Evolutionary conservation across 2,113 vertebrate genomes (phyloP), one percentile per base, ranked within the genome.

Genomic region (Gymnobelideus leadbeateri): DNA sequence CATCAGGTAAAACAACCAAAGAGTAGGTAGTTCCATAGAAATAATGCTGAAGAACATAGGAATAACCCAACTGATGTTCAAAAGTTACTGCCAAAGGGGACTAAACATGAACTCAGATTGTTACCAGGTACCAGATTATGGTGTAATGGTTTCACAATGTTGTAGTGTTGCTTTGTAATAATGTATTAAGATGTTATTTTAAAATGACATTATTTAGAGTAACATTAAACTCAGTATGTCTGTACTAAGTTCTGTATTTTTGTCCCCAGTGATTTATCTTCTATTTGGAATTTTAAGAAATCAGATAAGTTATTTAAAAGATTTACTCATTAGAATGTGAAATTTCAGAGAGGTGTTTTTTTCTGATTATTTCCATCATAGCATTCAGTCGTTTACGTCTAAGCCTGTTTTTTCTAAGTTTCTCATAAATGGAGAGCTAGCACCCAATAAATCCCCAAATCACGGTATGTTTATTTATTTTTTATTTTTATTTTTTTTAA

Each of bases 141-240:
- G 19, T 8, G 7, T 21, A n/a, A 77, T 37, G 43, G 7, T 43
- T 84, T 23, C n/a, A 84, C 68, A 84, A 84, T 16, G 37, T 84
- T 84, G 43, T 43, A 77, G 16, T 43, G n/a, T 43, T 84, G n/a
- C 43, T 84, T 84, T 1, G n/a, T 84, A 23, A 68, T 68, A 37
- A 68, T 37, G 3, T 68, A 68, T 19, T 68, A 61, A 31, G 26
- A 68, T 68, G 28, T 3, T 37, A 68, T 37, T 37, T 28, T 37
- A 68, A 68, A 68, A 68, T 68, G 24, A 31, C 49, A 57, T 77
- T 92, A 92, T 91, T 94, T 47, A 94, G 55, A 61, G 95, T 31
- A 92, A 95, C 1, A 96, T 92, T 90, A 9, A 16, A 97, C 91
- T 95, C 57, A 91, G n/a, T 91, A 96, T 91, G 91, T 47, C 47